Evolutionary conservation across 2,797 vertebrate species (phyloP).

Genomic region (Etheostoma nigrum): DNA sequence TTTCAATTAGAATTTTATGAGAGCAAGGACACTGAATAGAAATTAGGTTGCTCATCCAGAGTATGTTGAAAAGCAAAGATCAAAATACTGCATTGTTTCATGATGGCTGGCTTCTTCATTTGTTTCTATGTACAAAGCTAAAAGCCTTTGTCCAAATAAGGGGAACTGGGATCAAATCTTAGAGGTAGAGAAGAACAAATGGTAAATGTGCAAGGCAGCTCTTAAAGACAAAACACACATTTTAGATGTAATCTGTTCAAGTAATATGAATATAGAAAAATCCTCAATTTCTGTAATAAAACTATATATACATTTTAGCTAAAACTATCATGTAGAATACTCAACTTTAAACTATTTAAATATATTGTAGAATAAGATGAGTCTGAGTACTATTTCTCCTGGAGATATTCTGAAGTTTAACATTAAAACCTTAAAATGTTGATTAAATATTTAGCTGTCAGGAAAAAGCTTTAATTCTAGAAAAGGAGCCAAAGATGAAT

Average conservation of each 20-base stretch:
- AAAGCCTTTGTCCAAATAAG: neutral
- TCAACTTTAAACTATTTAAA: neutral
- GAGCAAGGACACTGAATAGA: slow-evolving; percentile 52
- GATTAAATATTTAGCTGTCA: neutral
- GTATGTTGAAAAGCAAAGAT: slow-evolving; percentile 25
- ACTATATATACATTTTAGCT: neutral
- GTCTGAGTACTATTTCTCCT: neutral
- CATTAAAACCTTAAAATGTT: neutral
- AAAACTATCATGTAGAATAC: neutral
- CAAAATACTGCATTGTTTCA: slow-evolving; percentile 25
- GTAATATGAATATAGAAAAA: neutral
- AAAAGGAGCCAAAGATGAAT: slow-evolving; percentile 1
- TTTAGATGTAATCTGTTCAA: neutral
- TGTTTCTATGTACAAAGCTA: too few species aligned
- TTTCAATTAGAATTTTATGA: slow-evolving; percentile 65
- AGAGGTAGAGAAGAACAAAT: neutral
- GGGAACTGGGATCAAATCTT: neutral
- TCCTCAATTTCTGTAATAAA: neutral
- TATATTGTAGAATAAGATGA: neutral
- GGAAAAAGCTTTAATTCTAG: neutral
- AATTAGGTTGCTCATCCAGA: slow-evolving; percentile 38
- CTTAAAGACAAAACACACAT: neutral
- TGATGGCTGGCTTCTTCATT: neutral
- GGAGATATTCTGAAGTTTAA: neutral
- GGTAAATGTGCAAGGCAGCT: neutral